Base-by-base conservation (phyloP, 2,113 vertebrate species). In the Phalacrocorax brasilianus region DNA sequence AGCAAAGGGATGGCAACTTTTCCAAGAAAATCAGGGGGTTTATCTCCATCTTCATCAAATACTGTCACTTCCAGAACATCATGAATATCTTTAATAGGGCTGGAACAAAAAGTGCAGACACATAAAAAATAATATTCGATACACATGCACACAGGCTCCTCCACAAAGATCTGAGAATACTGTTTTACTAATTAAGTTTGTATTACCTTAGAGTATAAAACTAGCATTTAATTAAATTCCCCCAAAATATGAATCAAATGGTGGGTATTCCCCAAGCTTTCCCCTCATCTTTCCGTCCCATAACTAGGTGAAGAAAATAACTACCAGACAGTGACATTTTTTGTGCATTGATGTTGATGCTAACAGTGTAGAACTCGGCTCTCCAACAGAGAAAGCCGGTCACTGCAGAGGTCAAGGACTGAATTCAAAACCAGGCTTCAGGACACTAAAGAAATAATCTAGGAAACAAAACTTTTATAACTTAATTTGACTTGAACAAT, bases 11-110 rank as follows among this genome's bases (percentile, higher is more conserved):
- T 98, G 50, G 98, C 99, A 82, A 99, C 98, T 98, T 99, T 99
- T 50, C 99, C 99, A 95, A 99, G 98, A 97, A 99, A 98, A 92
- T 98, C 98, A 18, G 99, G 98, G 8, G 99, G 96, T 96, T 99
- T 99, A 95, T 99, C 99, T 97, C 99, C 99, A 94, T 99, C 99
- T 97, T 99, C 99, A 95, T 99, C 99, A 87, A 99, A 98, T 45
- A 99, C 98, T 38, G 98, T 99, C 94, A 99, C 97, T 96, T 99
- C 98, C 28, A 99, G 75, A 73, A 99, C 98, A 55, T 99, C 99
- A 15, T 99, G 99, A 92, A 99, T 98, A 94, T 99, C 99, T 97
- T 99, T 99, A 96, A 99, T 97, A 44, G 99, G 99, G 81, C 99
- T 99, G 93, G n/a, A 97, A 98, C 40, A 24, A 93, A 91, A 97